Conservation (phyloP, 2,113 vertebrate genomes). For the Salvelinus alpinus region DNA sequence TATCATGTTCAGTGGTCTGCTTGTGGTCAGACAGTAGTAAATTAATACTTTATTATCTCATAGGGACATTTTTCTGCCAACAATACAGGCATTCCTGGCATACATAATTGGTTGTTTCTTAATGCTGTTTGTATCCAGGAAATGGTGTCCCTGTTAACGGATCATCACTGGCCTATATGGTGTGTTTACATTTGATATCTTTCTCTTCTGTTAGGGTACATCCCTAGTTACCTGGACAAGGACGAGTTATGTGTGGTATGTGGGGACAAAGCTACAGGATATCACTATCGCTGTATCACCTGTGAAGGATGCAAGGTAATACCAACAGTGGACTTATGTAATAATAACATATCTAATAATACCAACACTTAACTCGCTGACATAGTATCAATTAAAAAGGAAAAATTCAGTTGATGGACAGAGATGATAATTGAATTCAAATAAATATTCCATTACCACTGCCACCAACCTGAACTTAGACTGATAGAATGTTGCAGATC, state of each 20-base stretch:
- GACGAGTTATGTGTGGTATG: slow-evolving; percentile 98
- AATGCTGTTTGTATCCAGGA: no score
- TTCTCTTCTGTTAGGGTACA: slow-evolving; percentile 83
- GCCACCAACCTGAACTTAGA: no score
- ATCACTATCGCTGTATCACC: slow-evolving; percentile 98
- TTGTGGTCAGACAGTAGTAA: no score
- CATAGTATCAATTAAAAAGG: neutral
- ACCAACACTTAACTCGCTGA: neutral
- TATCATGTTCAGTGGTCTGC: no score
- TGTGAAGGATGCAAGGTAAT: slow-evolving; percentile 99
- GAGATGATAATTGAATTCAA: neutral
- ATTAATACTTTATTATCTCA: no score
- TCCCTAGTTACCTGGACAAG: slow-evolving; percentile 99
- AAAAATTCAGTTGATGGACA: neutral
- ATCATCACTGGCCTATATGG: neutral
- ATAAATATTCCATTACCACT: no score
- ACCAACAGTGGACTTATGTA: neutral
- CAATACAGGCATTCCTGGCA: no score
- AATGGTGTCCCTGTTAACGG: neutral
- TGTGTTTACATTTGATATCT: slow-evolving; percentile 5
- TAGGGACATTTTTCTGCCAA: no score
- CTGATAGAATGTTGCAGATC: no score
- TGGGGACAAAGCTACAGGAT: slow-evolving; percentile 97
- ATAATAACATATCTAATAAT: neutral
- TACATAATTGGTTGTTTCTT: no score